Percentiles rank a stretch among this genome's conserved stretches.
phyloP scores from a whole-genome alignment of 1,140 invertebrate species.

The Bombus polaris region DNA sequence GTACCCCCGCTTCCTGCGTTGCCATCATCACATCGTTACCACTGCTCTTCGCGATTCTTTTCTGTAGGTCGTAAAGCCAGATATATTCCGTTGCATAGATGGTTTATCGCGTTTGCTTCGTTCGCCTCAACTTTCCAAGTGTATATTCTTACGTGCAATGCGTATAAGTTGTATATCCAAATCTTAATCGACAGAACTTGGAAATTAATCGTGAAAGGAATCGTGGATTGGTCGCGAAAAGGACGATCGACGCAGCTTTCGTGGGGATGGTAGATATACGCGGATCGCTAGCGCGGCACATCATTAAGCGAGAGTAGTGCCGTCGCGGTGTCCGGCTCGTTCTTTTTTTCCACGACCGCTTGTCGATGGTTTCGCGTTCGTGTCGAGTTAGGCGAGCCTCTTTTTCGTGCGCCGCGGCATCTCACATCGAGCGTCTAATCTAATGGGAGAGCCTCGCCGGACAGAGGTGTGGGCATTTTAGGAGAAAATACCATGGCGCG shows the following conservation, averaged over 20 bases:
- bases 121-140: no score
- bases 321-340: conserved; percentile 71
- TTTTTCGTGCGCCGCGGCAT: conserved; percentile 72
- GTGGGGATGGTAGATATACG: conserved; percentile 47
- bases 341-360: conserved; percentile 67
- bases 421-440: conserved; percentile 74
- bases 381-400: conserved; percentile 52
- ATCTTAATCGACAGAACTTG: background rate
- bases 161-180: no score
- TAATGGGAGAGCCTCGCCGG: conserved; percentile 72
- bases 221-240: background rate
- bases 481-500: conserved; percentile 67
- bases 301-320: conserved; percentile 79
- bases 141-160: no score
- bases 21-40: background rate
- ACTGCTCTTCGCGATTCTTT: background rate
- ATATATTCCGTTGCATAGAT: background rate
- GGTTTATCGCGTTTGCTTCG: no score
- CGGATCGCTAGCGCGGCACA: conserved; percentile 75
- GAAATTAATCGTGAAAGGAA: background rate
- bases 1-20: no score
- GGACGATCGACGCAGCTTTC: background rate
- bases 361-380: conserved; percentile 45
- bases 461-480: conserved; percentile 72
- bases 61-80: background rate